These are phyloP conservation scores for Clarias batrachus DNA, from an alignment of 2,113 vertebrate genomes.

Conservation along the genomic window DNA sequence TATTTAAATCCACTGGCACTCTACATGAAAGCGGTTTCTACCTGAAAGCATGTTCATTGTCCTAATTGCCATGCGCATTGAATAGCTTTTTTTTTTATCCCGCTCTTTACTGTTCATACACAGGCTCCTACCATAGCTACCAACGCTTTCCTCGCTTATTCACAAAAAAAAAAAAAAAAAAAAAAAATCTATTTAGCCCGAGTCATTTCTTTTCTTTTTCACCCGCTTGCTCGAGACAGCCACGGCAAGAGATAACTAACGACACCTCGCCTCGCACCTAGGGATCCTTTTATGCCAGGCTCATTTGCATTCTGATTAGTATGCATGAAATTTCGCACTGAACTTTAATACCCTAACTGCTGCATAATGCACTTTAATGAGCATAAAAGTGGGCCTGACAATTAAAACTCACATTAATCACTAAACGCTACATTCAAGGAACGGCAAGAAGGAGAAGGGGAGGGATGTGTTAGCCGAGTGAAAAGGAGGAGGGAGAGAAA, in stretches of 20 bases:
- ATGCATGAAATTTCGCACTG: slow-evolving; percentile 84
- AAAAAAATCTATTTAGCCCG: slow-evolving; percentile 60
- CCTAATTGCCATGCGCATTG: slow-evolving; percentile 40
- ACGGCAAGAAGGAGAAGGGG: slow-evolving; percentile 26
- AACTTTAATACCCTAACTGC: slow-evolving; percentile 86
- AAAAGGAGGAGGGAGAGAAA: slow-evolving; percentile 43
- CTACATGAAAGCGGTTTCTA: slow-evolving; percentile 31
- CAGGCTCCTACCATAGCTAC: slow-evolving; percentile 26
- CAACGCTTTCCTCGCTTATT: slow-evolving; percentile 17
- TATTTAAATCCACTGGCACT: slow-evolving; percentile 25
- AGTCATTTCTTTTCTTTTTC: slow-evolving; percentile 54
- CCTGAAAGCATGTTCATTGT: slow-evolving; percentile 40
- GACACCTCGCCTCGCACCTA: slow-evolving; percentile 64
- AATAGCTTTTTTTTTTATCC: slow-evolving; percentile 38
- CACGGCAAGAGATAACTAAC: slow-evolving; percentile 66
- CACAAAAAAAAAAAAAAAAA: slow-evolving; percentile 4
- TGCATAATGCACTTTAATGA: slow-evolving; percentile 81
- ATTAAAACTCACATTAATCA: slow-evolving; percentile 86
- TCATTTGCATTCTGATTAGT: slow-evolving; percentile 86
- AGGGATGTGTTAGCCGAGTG: slow-evolving; percentile 32
- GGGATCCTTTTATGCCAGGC: slow-evolving; percentile 73
- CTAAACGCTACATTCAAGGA: slow-evolving; percentile 69
- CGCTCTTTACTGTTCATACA: slow-evolving; percentile 18
- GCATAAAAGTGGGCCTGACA: slow-evolving; percentile 81
- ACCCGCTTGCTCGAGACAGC: slow-evolving; percentile 54